Conservation (phyloP, 2,797 vertebrate species). For the Sus cebifrons region DNA sequence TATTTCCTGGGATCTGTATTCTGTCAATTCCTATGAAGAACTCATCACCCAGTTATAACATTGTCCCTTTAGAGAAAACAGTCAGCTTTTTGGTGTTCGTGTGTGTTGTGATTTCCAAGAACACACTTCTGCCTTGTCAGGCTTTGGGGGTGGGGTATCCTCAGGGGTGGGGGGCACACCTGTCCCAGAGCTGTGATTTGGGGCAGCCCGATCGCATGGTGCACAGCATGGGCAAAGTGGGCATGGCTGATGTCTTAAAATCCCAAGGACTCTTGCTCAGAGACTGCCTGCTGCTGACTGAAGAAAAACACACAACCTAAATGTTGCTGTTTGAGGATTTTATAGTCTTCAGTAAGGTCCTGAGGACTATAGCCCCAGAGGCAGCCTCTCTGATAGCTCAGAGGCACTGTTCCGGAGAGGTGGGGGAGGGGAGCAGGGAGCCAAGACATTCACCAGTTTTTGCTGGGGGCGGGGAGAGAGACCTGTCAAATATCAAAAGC, state of each 20-base stretch:
- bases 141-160: background rate
- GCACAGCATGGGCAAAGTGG: background rate
- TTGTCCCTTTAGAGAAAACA: background rate
- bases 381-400: background rate
- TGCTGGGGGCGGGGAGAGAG: fast-evolving
- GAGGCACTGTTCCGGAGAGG: too few species aligned
- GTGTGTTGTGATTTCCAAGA: background rate
- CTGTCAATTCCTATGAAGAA: background rate
- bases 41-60: too few species aligned
- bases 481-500: background rate
- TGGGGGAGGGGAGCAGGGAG: too few species aligned
- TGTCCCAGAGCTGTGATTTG: background rate
- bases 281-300: background rate
- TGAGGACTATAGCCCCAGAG: background rate
- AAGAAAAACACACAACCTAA: background rate
- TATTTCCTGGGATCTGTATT: background rate
- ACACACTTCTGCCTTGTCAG: background rate
- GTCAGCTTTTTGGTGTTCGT: background rate
- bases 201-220: background rate
- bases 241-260: too few species aligned
- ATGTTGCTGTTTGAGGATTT: background rate
- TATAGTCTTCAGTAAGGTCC: too few species aligned
- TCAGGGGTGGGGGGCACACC: background rate
- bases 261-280: background rate
- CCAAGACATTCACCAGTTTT: background rate